A percentile compares a stretch with the other conserved stretches of the same genome.
Evolutionary conservation across 2,113 vertebrate genomes (phyloP).

Genomic region (Athene cunicularia): DNA sequence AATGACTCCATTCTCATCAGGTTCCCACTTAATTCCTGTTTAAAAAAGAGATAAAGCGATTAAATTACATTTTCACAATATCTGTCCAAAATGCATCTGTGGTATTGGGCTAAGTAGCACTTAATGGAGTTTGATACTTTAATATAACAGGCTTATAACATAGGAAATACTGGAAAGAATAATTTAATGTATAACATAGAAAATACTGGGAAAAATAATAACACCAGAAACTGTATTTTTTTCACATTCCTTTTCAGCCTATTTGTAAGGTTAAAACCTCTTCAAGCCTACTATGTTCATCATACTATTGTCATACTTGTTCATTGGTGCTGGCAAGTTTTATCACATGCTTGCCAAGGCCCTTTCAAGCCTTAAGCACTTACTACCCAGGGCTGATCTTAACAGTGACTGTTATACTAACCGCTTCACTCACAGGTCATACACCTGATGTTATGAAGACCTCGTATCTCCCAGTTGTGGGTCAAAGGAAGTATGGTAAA

Average conservation of each 20-base stretch:
- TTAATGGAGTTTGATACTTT: background rate
- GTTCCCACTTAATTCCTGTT: constrained; percentile 96
- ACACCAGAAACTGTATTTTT: background rate
- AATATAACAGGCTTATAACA: background rate
- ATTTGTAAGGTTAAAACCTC: background rate
- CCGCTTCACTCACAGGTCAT: background rate
- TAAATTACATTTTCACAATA: constrained; percentile 17
- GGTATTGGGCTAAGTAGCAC: background rate
- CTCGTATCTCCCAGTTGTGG: background rate
- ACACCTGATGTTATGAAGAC: background rate
- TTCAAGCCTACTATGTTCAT: background rate
- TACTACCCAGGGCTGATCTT: background rate
- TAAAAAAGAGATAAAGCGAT: background rate
- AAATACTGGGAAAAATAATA: background rate
- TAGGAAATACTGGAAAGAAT: background rate
- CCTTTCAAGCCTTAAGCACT: background rate
- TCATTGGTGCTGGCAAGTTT: background rate
- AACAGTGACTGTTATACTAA: background rate
- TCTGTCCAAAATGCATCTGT: background rate
- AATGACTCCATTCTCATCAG: constrained; percentile 97
- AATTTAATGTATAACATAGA: background rate
- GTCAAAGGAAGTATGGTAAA: background rate
- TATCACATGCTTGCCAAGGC: background rate
- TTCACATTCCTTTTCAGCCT: background rate
- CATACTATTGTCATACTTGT: background rate